Base-by-base conservation (phyloP, 2,113 vertebrate genomes). In the Cyprinodon brontotheroides region DNA sequence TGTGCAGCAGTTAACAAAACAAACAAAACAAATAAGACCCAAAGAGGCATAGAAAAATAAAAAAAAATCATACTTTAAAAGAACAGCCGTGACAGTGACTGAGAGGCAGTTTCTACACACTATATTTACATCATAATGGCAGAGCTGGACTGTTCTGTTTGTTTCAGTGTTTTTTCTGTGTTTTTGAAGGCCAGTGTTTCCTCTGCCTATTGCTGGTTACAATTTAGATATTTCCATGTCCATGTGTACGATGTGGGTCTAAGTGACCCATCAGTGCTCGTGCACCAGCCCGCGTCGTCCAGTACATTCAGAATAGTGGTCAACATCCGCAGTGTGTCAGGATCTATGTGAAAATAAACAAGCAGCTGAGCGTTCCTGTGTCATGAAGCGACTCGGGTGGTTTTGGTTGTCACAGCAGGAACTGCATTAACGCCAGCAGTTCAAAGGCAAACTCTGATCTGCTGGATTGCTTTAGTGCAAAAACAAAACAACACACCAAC, bases 401-500 rank as follows among this genome's bases (percentile, higher is more conserved):
- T 91, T 90, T 84, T 88, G 86, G 87, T 92, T 83, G 79, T 90
- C 38, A 75, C 78, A 82, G 72, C 36, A 50, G 74, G 74, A 84
- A 86, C 59, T 70, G 78, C 83, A 74, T 69, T 41, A 76, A 81
- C 70, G 41, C 75, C 79, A 75, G 72, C 77, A 61, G 86, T 91
- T 82, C 89, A 78, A 88, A 91, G 91, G 87, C 86, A 82, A 80
- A 87, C 87, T 88, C 90, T 77, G 78, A 89, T 85, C 81, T 79
- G 87, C 79, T 90, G 89, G 89, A 92, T 90, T 85, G 86, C 90
- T 80, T 92, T 87, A 92, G 90, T 93, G 90, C 89, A 92, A 92
- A 87, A 37, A 43, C n/a, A 87, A 86, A n/a, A 91, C 87, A 1
- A 45, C 43, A 88, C 80, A 37, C 45, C 0, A 0, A 36, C 15